Evolutionary conservation across 1,140 invertebrate genomes (phyloP), one percentile per base, ranked within the genome.

Genomic region (Alviniconcha marisindica): DNA sequence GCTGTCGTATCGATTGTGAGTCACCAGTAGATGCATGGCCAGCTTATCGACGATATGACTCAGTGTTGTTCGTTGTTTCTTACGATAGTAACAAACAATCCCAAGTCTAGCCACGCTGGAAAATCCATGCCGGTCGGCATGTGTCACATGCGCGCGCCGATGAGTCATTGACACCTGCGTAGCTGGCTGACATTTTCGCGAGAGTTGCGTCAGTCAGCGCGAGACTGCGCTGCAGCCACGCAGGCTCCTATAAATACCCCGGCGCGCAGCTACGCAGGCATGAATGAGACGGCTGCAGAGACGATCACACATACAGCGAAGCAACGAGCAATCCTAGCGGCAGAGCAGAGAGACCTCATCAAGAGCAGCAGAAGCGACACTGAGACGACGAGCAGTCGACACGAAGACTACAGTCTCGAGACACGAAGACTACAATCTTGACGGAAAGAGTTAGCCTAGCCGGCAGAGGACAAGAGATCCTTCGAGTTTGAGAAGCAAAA

Each of bases 201-300:
- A 7, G 66, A 12, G 36, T 40, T 71, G 1, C 69, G 40, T 71
- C 69, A 71, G 5, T 10, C 40, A 21, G 4, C 3, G 33, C 44
- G 44, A 10, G 18, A 18, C 18, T 48, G n/a, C n/a, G n/a, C 44
- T 48, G 66, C 31, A 1, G 38, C 36, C 14, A 71, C 36, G 38
- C 69, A 71, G 69, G 7, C 69, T 24, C 10, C 15, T 71, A 71
- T 71, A 71, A 71, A 71, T 40, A 71, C 66, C 38, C 38, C 36
- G 38, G 21, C 38, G 31, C 21, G 5, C 66, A 71, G 38, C 36
- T 24, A 71, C 69, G 38, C 69, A 40, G 33, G 14, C 44, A 48
- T 40, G 31, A 71, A 40, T 1, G 4, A 40, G 69, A 71, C 33
- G 36, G 40, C 10, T 2, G 18, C 10, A 40, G 33, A 24, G 14